phyloP scores from a whole-genome alignment of 2,113 vertebrate species.

The Rhegmatorhina hoffmannsi region DNA sequence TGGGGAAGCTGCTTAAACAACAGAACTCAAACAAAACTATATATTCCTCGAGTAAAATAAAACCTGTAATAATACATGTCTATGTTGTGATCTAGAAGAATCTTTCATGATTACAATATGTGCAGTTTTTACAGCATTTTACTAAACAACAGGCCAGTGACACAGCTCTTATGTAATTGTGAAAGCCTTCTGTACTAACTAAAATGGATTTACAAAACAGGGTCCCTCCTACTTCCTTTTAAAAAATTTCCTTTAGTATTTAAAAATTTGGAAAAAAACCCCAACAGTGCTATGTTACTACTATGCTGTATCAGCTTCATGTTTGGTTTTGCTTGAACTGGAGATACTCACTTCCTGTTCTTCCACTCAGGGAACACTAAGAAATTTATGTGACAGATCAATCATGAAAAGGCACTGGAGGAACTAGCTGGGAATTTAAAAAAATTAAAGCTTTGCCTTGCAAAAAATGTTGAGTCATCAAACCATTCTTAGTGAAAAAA shows the following conservation, averaged over 20 bases:
- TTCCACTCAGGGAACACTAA: background rate
- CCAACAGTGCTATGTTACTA: background rate
- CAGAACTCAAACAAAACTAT: background rate
- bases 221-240: background rate
- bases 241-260: background rate
- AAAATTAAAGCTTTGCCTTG: background rate
- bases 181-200: background rate
- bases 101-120: background rate
- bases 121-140: background rate
- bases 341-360: background rate
- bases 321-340: background rate
- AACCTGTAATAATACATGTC: background rate
- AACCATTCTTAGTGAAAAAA: background rate
- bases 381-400: background rate
- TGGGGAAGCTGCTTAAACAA: background rate
- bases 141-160: background rate
- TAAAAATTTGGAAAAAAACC: background rate
- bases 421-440: background rate
- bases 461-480: background rate
- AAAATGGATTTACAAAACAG: background rate
- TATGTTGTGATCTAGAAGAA: background rate
- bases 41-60: background rate
- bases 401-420: background rate
- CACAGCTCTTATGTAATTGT: background rate
- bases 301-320: background rate